phyloP scores from a whole-genome alignment of 2,113 vertebrate species.

The Phainopepla nitens region DNA sequence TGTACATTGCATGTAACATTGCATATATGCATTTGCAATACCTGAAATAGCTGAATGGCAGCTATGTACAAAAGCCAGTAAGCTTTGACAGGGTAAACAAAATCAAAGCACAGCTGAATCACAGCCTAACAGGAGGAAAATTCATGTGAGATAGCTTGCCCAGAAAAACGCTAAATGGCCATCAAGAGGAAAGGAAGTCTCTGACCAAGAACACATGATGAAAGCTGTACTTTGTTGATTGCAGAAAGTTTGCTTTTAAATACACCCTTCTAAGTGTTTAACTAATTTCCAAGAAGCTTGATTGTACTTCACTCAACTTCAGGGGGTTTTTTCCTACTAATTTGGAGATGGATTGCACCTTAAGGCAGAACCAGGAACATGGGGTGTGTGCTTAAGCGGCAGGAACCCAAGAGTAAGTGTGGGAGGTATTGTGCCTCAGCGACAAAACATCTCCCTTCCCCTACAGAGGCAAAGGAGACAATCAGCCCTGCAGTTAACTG shows the following conservation, averaged over 20 bases:
- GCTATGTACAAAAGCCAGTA: slow-evolving; percentile 6
- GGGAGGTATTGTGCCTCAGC: neutral
- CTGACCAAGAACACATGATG: slow-evolving; percentile 36
- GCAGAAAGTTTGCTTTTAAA: slow-evolving; percentile 58
- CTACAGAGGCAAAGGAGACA: slow-evolving; percentile 1
- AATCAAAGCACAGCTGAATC: slow-evolving; percentile 38
- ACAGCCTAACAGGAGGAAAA: slow-evolving; percentile 9
- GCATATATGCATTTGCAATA: slow-evolving; percentile 53
- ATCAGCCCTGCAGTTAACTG: slow-evolving; percentile 1
- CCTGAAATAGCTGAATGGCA: slow-evolving; percentile 38
- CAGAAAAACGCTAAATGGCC: slow-evolving; percentile 22
- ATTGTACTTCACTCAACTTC: neutral
- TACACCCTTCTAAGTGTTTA: slow-evolving; percentile 28
- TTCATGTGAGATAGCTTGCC: neutral
- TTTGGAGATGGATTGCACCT: slow-evolving; percentile 45
- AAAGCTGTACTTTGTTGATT: slow-evolving; percentile 41
- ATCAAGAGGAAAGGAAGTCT: slow-evolving; percentile 37
- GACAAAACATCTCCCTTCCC: slow-evolving; percentile 23
- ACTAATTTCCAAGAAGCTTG: slow-evolving; percentile 52
- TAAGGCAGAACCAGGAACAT: slow-evolving; percentile 23
- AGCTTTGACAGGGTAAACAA: slow-evolving; percentile 44
- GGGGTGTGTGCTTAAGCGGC: neutral
- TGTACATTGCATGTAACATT: slow-evolving; percentile 51
- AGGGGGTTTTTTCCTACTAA: neutral
- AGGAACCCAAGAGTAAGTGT: neutral